Conservation (phyloP, 2,113 vertebrate genomes). For the Tursiops truncatus region DNA sequence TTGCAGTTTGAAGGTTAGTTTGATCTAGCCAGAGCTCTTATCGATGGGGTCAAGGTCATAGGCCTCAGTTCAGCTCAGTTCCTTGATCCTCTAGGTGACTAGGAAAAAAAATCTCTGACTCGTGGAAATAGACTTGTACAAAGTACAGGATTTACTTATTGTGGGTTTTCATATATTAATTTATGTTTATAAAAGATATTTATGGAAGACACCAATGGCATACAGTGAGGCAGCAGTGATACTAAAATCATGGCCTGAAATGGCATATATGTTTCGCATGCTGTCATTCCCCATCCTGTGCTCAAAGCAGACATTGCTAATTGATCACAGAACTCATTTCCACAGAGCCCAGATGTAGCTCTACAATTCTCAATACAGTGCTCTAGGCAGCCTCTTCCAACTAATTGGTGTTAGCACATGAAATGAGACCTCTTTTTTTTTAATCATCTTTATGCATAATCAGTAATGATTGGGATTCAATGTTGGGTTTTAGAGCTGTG, state of each 20-base stretch:
- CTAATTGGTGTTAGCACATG: not conserved
- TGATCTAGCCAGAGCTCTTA: not conserved
- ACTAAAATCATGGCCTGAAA: not conserved
- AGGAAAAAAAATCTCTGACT: not conserved
- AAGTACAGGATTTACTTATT: not conserved
- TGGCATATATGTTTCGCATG: not conserved
- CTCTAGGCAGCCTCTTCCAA: not conserved
- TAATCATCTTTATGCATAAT: not conserved
- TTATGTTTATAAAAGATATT: constrained; percentile 18
- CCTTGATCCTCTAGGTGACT: not conserved
- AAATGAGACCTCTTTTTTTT: not conserved
- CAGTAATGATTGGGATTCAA: not conserved
- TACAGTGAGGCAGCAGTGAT: not conserved
- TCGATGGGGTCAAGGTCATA: not conserved
- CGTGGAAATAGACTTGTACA: constrained; percentile 16
- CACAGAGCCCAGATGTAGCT: not conserved
- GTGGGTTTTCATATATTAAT: not conserved
- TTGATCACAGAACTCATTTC: constrained; percentile 8
- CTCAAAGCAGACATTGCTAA: not conserved
- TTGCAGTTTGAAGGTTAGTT: not conserved
- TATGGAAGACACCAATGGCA: not conserved
- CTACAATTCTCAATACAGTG: not conserved
- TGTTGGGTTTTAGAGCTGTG: not conserved
- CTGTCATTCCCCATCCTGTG: not conserved
- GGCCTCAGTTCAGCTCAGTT: not conserved